Conservation (phyloP, 2,888 invertebrate species). For the Amorpha juglandis region DNA sequence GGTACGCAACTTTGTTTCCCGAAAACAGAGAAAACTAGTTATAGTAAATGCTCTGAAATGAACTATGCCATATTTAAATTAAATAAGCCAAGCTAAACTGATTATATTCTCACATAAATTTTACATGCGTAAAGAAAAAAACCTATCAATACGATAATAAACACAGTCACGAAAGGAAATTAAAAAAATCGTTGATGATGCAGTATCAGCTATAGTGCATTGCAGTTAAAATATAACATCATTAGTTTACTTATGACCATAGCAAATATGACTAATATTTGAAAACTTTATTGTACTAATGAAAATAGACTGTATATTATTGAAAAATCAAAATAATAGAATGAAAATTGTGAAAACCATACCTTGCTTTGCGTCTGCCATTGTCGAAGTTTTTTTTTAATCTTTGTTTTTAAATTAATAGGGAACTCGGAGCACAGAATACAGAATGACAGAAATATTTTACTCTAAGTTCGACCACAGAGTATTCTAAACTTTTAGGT, state of each 20-base stretch:
- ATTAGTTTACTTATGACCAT: neutral
- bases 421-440: too few relatives aligned
- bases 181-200: constrained; percentile 61
- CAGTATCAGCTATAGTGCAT: constrained; percentile 50
- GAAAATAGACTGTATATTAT: neutral
- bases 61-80: neutral
- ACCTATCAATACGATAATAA: neutral
- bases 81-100: neutral
- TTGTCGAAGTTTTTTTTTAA: constrained; percentile 58
- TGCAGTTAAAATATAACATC: neutral
- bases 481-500: too few relatives aligned
- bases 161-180: constrained; percentile 30
- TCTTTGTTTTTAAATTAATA: constrained; percentile 35
- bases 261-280: neutral
- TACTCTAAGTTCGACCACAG: too few relatives aligned
- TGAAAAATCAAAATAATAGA: constrained; percentile 22
- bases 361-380: constrained; percentile 84
- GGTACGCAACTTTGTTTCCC: neutral
- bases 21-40: constrained; percentile 4
- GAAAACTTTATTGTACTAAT: neutral
- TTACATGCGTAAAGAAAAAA: neutral
- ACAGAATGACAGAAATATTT: too few relatives aligned
- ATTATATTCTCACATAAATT: neutral
- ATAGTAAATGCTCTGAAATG: neutral
- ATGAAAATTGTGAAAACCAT: constrained; percentile 47